Conservation (phyloP, 2,888 invertebrate species). For the Seira ritae region DNA sequence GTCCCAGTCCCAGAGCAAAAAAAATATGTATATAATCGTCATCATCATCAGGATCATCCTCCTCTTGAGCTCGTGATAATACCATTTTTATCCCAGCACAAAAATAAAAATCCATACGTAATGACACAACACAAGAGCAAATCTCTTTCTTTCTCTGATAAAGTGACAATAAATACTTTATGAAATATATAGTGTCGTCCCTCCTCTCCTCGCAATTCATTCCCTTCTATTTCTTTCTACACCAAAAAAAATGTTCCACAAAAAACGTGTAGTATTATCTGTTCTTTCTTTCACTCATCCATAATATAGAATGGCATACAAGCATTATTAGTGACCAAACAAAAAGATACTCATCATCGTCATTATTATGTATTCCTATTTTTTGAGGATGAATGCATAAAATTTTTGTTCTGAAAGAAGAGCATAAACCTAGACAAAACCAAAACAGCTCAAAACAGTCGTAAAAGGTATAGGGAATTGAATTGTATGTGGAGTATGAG, state of each 20-base stretch:
- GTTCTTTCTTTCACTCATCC: conserved; percentile 32
- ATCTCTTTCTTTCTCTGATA: conserved; percentile 53
- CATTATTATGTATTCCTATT: conserved; percentile 25
- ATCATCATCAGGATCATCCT: conserved; percentile 1
- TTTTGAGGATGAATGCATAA: conserved; percentile 41
- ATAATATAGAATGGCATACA: too few species aligned
- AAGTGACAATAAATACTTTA: conserved; percentile 56
- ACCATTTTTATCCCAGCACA: conserved; percentile 39
- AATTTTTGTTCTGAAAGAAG: too few species aligned
- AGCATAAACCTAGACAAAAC: conserved; percentile 45
- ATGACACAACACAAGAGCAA: conserved; percentile 55
- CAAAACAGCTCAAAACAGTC: conserved; percentile 52
- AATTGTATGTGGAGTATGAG: conserved; percentile 14
- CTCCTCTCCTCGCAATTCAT: conserved; percentile 44
- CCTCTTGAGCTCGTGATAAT: conserved; percentile 32
- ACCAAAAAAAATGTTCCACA: conserved; percentile 34
- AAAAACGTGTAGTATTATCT: conserved; percentile 50
- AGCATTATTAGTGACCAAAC: conserved; percentile 54
- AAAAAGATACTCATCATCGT: conserved; percentile 55
- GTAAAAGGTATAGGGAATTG: too few species aligned
- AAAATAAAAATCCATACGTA: conserved; percentile 52
- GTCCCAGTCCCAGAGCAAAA: conserved; percentile 30
- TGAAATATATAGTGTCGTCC: conserved; percentile 53
- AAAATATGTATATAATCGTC: conserved; percentile 51
- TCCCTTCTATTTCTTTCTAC: conserved; percentile 29